Evolutionary conservation across 1,140 invertebrate species (phyloP).

Genomic region (Leptinotarsa defecta): DNA sequence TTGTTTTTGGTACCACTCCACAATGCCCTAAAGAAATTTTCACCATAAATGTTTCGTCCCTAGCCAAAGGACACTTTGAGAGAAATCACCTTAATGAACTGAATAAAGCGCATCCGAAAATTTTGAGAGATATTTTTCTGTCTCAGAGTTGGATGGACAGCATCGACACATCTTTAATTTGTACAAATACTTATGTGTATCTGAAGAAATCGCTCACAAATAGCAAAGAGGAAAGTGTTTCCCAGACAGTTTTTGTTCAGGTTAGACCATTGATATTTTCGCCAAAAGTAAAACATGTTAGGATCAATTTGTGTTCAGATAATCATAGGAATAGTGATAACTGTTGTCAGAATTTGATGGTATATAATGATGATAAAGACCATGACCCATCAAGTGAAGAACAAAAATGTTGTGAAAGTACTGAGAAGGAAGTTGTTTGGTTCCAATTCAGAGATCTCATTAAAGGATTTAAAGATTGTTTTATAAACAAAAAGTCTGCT

Average conservation of each 20-base stretch:
- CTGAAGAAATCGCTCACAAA: slow-evolving; percentile 31
- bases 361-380: slow-evolving; percentile 36
- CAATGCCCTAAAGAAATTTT: slow-evolving; percentile 39
- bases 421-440: slow-evolving; percentile 33
- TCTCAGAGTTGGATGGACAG: slow-evolving; percentile 39
- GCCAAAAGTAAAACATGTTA: slow-evolving; percentile 36
- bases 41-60: slow-evolving; percentile 33
- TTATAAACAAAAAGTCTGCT: slow-evolving; percentile 43
- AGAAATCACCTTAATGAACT: slow-evolving; percentile 37
- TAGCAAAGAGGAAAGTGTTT: background rate
- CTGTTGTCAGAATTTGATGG: slow-evolving; percentile 39
- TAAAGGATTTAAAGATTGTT: slow-evolving; percentile 47
- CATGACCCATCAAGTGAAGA: slow-evolving; percentile 5
- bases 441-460: slow-evolving; percentile 36
- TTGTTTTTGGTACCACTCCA: slow-evolving; percentile 41
- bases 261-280: slow-evolving; percentile 30
- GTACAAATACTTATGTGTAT: slow-evolving; percentile 42
- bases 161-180: slow-evolving; percentile 33
- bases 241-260: slow-evolving; percentile 32
- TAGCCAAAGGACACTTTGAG: slow-evolving; percentile 37
- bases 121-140: slow-evolving; percentile 42
- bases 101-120: slow-evolving; percentile 38
- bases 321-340: slow-evolving; percentile 19
- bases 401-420: slow-evolving; percentile 5
- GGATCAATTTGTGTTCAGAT: slow-evolving; percentile 34